Evolutionary conservation across 1,140 invertebrate species (phyloP).

Genomic region (Rhyacophila brunnea): DNA sequence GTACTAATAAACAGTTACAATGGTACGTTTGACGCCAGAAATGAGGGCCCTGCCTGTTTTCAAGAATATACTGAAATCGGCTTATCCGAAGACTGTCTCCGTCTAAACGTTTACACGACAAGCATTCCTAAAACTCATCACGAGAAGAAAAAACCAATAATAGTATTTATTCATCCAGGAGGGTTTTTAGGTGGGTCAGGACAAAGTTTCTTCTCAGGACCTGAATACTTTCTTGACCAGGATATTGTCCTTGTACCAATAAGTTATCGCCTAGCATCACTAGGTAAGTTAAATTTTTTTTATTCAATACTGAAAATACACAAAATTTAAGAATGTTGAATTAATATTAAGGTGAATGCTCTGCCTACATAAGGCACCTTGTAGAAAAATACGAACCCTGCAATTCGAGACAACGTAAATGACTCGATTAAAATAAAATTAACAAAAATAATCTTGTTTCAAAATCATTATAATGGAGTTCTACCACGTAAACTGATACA

Average conservation of each 20-base stretch:
- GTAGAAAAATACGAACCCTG: too few species aligned
- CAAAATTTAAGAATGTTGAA: too few species aligned
- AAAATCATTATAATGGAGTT: too few species aligned
- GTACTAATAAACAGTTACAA: constrained; percentile 56
- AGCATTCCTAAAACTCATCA: constrained; percentile 39
- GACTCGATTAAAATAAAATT: too few species aligned
- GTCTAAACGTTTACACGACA: constrained; percentile 65
- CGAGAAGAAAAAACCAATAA: constrained; percentile 47
- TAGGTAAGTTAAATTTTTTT: too few species aligned
- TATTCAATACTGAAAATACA: too few species aligned
- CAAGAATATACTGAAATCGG: constrained; percentile 39
- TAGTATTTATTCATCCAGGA: constrained; percentile 60
- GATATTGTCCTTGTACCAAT: constrained; percentile 68
- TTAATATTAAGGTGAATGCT: too few species aligned
- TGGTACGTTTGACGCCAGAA: constrained; percentile 54
- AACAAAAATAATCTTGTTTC: too few species aligned
- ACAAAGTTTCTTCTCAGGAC: constrained; percentile 56
- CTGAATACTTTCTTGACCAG: constrained; percentile 63
- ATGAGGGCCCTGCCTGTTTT: constrained; percentile 55
- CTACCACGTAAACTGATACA: too few species aligned
- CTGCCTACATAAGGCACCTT: too few species aligned
- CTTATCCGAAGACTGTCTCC: constrained; percentile 67
- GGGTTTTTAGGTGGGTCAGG: constrained; percentile 51
- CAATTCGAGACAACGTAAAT: too few species aligned
- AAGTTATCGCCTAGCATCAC: constrained; percentile 66